phyloP scores from a whole-genome alignment of 1,140 invertebrate species.

The Drosophila triauraria region DNA sequence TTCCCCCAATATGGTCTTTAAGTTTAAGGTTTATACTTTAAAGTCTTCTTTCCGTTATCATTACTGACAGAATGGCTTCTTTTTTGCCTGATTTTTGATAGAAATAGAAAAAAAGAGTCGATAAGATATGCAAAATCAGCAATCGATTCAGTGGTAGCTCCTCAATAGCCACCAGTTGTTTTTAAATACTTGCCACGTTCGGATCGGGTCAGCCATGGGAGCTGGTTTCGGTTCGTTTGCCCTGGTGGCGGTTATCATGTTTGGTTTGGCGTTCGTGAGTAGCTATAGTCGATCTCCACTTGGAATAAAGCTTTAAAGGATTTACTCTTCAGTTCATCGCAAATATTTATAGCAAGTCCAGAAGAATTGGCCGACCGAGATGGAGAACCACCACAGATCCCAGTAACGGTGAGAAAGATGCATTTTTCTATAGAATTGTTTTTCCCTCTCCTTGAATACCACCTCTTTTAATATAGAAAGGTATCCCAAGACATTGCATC shows the following conservation, averaged over 20 bases:
- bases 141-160: background rate
- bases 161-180: background rate
- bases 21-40: background rate
- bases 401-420: background rate
- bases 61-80: background rate
- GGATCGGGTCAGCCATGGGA: background rate
- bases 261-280: background rate
- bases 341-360: background rate
- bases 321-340: background rate
- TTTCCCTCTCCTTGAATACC: background rate
- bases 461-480: background rate
- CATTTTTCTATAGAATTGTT: too few species aligned
- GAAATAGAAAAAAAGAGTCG: background rate
- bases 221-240: background rate
- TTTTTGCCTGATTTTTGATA: background rate
- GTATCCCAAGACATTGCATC: background rate
- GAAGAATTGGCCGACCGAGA: too few species aligned
- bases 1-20: background rate
- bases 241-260: background rate
- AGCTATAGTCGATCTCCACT: too few species aligned
- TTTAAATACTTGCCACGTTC: background rate
- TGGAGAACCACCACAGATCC: background rate
- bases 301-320: background rate
- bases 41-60: background rate
- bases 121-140: slow-evolving; percentile 1